phyloP scores from a whole-genome alignment of 2,888 invertebrate genomes.

The Pecten maximus region DNA sequence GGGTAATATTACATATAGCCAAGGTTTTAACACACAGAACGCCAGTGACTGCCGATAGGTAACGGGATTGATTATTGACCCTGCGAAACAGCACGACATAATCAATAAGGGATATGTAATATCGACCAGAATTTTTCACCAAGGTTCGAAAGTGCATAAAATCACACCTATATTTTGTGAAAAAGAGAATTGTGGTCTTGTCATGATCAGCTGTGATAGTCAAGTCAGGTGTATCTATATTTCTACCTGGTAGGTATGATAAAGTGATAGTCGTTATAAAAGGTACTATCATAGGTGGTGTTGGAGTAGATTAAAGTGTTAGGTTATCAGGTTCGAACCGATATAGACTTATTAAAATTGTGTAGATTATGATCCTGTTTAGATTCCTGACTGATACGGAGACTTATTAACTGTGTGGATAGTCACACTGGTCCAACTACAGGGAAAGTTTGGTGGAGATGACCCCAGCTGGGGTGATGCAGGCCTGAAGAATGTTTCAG shows the following conservation, averaged over 20 bases:
- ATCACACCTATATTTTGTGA: neutral
- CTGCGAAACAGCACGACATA: neutral
- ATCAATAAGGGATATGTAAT: neutral
- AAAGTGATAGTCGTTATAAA: neutral
- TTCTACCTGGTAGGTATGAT: neutral
- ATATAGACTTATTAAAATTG: neutral
- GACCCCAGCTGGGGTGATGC: slow-evolving; percentile 7
- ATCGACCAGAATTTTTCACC: neutral
- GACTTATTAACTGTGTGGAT: neutral
- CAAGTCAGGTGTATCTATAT: neutral
- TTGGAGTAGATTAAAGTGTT: neutral
- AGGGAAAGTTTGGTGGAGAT: neutral
- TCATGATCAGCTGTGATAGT: too few species aligned
- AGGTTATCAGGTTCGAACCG: neutral
- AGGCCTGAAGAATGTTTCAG: neutral
- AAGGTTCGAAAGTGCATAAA: neutral
- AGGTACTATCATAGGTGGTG: neutral
- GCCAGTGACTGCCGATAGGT: neutral
- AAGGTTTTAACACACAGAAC: neutral
- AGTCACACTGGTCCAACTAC: neutral
- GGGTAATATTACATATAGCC: neutral
- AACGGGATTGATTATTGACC: neutral
- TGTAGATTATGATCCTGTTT: too few species aligned
- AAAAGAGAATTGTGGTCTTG: neutral
- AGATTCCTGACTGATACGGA: too few species aligned